phyloP scores from a whole-genome alignment of 1,140 invertebrate genomes.

The Cydia amplana region DNA sequence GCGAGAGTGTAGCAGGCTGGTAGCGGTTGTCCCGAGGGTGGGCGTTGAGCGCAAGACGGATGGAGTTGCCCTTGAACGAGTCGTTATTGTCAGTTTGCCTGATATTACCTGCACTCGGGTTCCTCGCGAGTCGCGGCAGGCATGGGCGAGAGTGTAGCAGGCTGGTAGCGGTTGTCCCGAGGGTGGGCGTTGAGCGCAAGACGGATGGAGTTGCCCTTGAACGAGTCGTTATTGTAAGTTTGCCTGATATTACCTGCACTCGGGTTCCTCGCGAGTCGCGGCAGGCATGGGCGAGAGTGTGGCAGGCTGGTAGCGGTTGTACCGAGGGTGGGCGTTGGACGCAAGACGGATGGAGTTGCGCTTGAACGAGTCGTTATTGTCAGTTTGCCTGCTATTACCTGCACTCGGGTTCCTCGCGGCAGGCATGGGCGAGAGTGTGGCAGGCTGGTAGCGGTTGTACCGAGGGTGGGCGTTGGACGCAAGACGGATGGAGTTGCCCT shows the following conservation, averaged over 20 bases:
- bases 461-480: too few species aligned
- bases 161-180: slow-evolving; percentile 86
- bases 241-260: slow-evolving; percentile 82
- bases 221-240: too few species aligned
- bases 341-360: too few species aligned
- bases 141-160: too few species aligned
- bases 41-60: slow-evolving; percentile 90
- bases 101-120: background rate
- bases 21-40: slow-evolving; percentile 79
- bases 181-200: slow-evolving; percentile 88
- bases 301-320: slow-evolving; percentile 87
- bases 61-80: slow-evolving; percentile 92
- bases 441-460: slow-evolving; percentile 83
- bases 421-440: slow-evolving; percentile 88
- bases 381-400: slow-evolving; percentile 74
- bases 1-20: slow-evolving; percentile 86
- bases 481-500: too few species aligned
- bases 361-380: slow-evolving; percentile 90
- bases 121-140: too few species aligned
- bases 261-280: slow-evolving; percentile 85
- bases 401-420: slow-evolving; percentile 84
- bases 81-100: slow-evolving; percentile 89
- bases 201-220: too few species aligned
- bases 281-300: slow-evolving; percentile 88
- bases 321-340: too few species aligned